Conservation (phyloP, 2,797 vertebrate species). For the Pseudomugil tenellus region DNA sequence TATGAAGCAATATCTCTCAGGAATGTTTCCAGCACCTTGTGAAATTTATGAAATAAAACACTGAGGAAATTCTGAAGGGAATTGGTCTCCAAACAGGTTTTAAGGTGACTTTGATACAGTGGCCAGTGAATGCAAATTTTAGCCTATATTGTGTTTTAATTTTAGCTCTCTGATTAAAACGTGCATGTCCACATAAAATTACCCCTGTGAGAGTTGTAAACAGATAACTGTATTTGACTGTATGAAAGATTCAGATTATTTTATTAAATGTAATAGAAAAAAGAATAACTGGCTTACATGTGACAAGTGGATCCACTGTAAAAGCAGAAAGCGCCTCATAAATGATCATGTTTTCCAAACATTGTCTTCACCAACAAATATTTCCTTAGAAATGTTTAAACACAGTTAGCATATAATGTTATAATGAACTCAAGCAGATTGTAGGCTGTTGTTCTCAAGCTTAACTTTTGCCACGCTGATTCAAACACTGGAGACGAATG, state of each 20-base stretch:
- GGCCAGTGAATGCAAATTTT: no score
- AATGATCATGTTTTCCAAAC: background rate
- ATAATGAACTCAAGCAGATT: background rate
- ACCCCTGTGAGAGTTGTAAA: background rate
- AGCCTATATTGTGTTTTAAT: no score
- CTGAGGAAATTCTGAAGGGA: no score
- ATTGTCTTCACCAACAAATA: background rate
- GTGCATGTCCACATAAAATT: no score
- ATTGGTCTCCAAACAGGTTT: no score
- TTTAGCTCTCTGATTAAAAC: no score
- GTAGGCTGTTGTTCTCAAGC: background rate
- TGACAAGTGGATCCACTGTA: background rate
- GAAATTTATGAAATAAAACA: no score
- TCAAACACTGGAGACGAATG: slow-evolving; percentile 9
- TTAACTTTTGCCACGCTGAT: slow-evolving; percentile 1
- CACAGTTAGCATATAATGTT: background rate
- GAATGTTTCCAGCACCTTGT: no score
- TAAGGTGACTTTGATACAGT: no score
- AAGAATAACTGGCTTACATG: background rate
- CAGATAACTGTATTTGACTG: background rate
- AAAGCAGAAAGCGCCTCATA: background rate
- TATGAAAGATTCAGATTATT: background rate
- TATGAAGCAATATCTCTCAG: slow-evolving; percentile 5
- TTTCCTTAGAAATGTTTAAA: background rate
- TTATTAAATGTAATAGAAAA: no score